Conservation (phyloP, 2,888 invertebrate genomes). For the Caenorhabditis sp. region DNA sequence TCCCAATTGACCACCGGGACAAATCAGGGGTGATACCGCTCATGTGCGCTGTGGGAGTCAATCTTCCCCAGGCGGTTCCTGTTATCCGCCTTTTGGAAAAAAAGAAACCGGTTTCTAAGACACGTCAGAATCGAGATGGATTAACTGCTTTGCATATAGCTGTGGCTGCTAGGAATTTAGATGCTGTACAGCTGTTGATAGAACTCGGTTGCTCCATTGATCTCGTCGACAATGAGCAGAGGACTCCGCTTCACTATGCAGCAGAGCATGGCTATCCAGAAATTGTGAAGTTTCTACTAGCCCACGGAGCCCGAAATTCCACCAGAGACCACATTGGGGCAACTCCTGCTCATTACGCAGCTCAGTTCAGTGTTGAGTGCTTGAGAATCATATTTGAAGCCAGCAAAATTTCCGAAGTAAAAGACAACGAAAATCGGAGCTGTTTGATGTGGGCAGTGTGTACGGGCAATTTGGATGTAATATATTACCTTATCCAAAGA, state of each 20-base stretch:
- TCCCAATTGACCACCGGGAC: constrained; percentile 79
- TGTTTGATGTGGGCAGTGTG: constrained; percentile 82
- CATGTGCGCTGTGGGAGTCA: constrained; percentile 78
- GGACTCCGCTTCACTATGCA: constrained; percentile 79
- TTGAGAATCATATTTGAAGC: constrained; percentile 57
- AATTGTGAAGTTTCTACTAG: constrained; percentile 72
- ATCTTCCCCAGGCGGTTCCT: constrained; percentile 69
- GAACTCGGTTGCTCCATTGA: constrained; percentile 61
- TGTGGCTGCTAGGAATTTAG: constrained; percentile 77
- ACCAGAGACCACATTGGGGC: constrained; percentile 70
- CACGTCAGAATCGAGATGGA: constrained; percentile 61
- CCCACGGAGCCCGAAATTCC: constrained; percentile 53
- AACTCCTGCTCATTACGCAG: constrained; percentile 81
- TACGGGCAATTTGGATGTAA: constrained; percentile 74
- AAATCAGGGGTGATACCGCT: constrained; percentile 75
- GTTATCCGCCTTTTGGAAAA: constrained; percentile 71
- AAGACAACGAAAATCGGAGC: constrained; percentile 77
- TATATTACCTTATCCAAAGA: constrained; percentile 66
- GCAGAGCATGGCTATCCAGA: constrained; percentile 70
- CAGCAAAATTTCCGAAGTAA: constrained; percentile 66
- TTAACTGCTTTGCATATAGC: constrained; percentile 79
- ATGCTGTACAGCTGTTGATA: constrained; percentile 70
- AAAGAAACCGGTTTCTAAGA: constrained; percentile 61
- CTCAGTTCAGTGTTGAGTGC: constrained; percentile 73
- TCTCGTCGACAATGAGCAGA: constrained; percentile 72